A percentile compares a stretch with the other conserved stretches of the same genome.
phyloP scores from a whole-genome alignment of 2,888 invertebrate genomes.

The Mesorhabditis belari region DNA sequence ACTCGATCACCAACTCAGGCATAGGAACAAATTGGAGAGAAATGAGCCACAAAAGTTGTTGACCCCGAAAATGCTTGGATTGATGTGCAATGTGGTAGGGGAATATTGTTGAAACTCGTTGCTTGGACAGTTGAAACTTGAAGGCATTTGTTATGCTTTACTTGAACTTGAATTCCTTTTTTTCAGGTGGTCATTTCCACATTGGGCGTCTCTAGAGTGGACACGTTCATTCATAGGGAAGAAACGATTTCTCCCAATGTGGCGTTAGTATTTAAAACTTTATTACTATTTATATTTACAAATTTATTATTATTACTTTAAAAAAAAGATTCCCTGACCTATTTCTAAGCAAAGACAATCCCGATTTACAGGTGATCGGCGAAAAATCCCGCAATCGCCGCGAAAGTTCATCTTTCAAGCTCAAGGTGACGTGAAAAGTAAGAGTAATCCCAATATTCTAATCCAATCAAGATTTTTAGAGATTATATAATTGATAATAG shows the following conservation, averaged over 20 bases:
- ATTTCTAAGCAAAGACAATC: too few species aligned
- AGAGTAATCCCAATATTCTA: background rate
- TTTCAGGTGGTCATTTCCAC: constrained; percentile 41
- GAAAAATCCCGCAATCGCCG: constrained; percentile 3
- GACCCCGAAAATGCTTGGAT: too few species aligned
- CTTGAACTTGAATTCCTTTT: too few species aligned
- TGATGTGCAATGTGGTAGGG: too few species aligned
- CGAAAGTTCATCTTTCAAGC: constrained; percentile 25
- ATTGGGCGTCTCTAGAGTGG: constrained; percentile 29
- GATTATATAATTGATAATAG: too few species aligned
- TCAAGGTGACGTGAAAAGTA: constrained; percentile 8
- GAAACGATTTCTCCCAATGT: constrained; percentile 42
- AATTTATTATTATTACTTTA: too few species aligned
- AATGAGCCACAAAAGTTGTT: constrained; percentile 32
- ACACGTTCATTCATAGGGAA: constrained; percentile 40
- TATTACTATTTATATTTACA: background rate
- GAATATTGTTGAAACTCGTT: too few species aligned
- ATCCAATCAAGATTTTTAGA: background rate
- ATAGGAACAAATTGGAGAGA: constrained; percentile 39
- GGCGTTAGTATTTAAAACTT: constrained; percentile 5
- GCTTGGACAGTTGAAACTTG: too few species aligned
- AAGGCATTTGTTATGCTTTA: too few species aligned
- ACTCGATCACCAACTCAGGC: constrained; percentile 44
- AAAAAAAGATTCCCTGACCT: too few species aligned
- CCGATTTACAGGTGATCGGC: background rate